Evolutionary conservation across 64 coral and sea anemone genomes (phyloP), one percentile per base, ranked within the genome.

Genomic region (Catalaphyllia jardinei): DNA sequence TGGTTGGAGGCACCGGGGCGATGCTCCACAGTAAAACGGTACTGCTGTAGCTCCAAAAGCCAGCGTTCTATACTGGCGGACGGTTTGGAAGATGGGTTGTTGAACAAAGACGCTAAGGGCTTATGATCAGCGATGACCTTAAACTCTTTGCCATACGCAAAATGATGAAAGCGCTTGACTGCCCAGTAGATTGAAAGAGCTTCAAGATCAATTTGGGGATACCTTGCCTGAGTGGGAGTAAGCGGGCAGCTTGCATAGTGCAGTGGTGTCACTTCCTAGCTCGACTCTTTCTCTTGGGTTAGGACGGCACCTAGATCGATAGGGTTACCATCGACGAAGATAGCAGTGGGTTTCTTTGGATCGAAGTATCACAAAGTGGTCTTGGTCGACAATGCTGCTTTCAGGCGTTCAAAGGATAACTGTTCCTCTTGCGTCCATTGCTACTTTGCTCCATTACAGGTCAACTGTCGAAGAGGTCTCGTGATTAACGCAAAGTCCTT

Each of bases 121-220:
- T 93, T 88, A 78, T 93, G 91, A 31, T 93, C 91, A 20, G 91
- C 88, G 69, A 93, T 65, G 63, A 93, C 86, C 39, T 88, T 93
- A 51, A 93, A 93, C 30, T 88, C 91, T 17, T 49, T 82, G 3
- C 91, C 91, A 75, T 93, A 88, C 13, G 88, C 52, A 83, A 88
- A 88, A 46, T 88, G 57, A 35, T 93, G 83, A 71, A 92, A 92
- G 9, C 83, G 90, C 75, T 92, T 92, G 30, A 92, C 60, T 18
- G 91, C 91, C 92, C 87, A 89, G 60, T 93, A 93, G 29, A 93
- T 93, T 24, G 86, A 83, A 7, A 93, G 25, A 54, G 92, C 78
- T 93, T 93, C 86, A 2, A 87, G 86, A 67, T 93, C 72, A 18
- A 93, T 93, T 51, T 88, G 86, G 22, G 79, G 78, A 76, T 93